Base-by-base conservation (phyloP, 2,797 vertebrate species). In the Danio jaintianensis region DNA sequence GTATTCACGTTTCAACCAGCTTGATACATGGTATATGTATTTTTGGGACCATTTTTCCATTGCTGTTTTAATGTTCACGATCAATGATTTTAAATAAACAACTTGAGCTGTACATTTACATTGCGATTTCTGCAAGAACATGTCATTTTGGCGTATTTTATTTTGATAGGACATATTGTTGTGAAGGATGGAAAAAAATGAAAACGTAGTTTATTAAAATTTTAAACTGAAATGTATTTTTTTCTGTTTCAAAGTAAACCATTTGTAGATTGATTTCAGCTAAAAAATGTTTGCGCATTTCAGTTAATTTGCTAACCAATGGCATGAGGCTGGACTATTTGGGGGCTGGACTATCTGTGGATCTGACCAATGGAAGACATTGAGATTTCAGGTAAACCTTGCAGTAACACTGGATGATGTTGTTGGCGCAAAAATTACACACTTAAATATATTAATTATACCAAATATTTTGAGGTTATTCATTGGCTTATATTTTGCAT, bases 11-110 rank as follows among this genome's bases (percentile, higher is more conserved):
- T 83, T 36, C 70, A 61, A 73, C 45, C 62, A 70, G 78, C 76
- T 81, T 82, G 53, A 83, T 86, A 52, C 79, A 75, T 10, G 76
- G 38, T 85, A 63, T 77, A 82, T 85, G 80, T 89, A 82, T 82
- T 86, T 88, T 85, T 61, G 22, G 86, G 62, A 56, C 75, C 20
- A 47, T 67, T 61, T 61, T 72, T 29, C 55, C 79, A 86, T 84
- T 81, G 36, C 64, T 69, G 76, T 84, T 82, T 84, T 45, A 82
- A 81, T 88, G 83, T 87, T 88, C 80, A 85, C 72, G 85, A 85
- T 80, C 13, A 84, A 84, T 12, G 68, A 83, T 88, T 83, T 83
- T 16, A 87, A 89, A 90, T 89, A 87, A 90, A 91, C 84, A 70
- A 80, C 78, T 81, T 79, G 61, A 82, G 76, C 36, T n/a, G 36